phyloP scores from a whole-genome alignment of 2,113 vertebrate genomes.

The Lanius collurio region DNA sequence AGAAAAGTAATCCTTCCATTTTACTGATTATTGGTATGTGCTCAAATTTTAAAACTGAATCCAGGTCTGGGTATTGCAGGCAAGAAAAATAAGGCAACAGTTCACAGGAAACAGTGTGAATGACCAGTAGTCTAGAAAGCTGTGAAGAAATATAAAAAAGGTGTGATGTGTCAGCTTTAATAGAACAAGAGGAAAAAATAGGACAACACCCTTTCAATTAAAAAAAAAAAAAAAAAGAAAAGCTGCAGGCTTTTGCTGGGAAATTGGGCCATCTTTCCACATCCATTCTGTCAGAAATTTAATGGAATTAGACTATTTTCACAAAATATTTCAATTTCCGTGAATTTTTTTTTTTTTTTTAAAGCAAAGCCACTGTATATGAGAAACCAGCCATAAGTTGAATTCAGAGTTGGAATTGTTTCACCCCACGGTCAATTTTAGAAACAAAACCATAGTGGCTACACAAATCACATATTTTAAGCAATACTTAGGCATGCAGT shows the following conservation, averaged over 20 bases:
- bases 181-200: neutral
- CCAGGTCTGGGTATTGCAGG: neutral
- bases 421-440: neutral
- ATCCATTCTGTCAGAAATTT: neutral
- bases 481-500: neutral
- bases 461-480: neutral
- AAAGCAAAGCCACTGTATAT: neutral
- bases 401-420: neutral
- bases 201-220: neutral
- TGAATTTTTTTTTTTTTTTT: neutral
- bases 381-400: neutral
- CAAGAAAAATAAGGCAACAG: neutral
- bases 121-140: neutral
- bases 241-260: neutral
- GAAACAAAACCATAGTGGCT: neutral
- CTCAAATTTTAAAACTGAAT: neutral
- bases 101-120: neutral
- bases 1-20: neutral
- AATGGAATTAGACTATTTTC: neutral
- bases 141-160: neutral
- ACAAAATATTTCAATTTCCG: neutral
- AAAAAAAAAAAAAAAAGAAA: neutral
- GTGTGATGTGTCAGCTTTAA: neutral
- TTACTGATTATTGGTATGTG: neutral
- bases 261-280: neutral